Evolutionary conservation across 1,140 invertebrate species (phyloP), one percentile per base, ranked within the genome.

Genomic region (Cotesia vestalis): DNA sequence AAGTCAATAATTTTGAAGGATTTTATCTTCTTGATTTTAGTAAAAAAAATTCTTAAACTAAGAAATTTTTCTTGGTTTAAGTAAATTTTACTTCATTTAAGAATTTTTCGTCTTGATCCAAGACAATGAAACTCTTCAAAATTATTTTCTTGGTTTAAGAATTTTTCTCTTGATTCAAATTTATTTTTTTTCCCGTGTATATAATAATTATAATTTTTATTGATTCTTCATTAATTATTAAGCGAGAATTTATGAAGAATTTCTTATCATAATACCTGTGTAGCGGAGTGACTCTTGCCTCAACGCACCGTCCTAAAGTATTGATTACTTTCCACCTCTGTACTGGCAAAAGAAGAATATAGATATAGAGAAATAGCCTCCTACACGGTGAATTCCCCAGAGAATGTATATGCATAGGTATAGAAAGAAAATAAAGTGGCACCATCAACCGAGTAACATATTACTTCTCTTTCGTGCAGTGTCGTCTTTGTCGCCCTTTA

Each of bases 281-380:
- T 38, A 46, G 76, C 75, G 64, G 78, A 27, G 27, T 27, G 57
- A 73, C 78, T 79, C 80, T 79, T 75, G 80, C 79, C 79, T 46
- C 40, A 8, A 82, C 80, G 78, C 79, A 84, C 80, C 79, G 80
- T 81, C 73, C 73, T 78, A 77, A 83, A 85, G 83, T 86, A 86
- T 86, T 86, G 84, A 85, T 86, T 83, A 84, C 79, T 83, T 83
- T 80, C 78, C 77, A 77, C 72, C 77, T 67, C 76, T 76, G 76
- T 27, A 27, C 27, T 27, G 79, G 76, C 77, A 79, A 70, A 69
- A 62, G 66, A 63, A 73, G 59, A 76, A 72, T 71, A 75, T 71
- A 75, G 69, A 68, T 74, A 74, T 68, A 63, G 64, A 62, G 66
- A 59, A 62, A 67, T 69, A 69, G 72, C 72, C 74, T 27, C 1